These are phyloP conservation scores for Alethe diademata DNA, from an alignment of 2,113 vertebrate species.

Conservation along the genomic window DNA sequence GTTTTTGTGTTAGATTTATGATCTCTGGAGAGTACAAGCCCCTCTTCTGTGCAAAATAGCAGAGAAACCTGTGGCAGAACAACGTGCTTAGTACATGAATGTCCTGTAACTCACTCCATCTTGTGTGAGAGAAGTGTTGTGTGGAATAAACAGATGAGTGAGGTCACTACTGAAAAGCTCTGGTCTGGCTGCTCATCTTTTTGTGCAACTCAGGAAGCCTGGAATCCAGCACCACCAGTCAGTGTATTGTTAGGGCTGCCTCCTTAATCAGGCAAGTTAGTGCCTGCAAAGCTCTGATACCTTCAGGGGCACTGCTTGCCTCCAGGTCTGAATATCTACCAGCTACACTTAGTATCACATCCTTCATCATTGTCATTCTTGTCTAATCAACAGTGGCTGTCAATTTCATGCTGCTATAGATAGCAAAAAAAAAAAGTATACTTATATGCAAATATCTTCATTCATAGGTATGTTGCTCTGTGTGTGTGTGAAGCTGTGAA, in stretches of 20 bases:
- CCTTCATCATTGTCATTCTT: background rate
- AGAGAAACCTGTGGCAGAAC: background rate
- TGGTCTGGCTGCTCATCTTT: background rate
- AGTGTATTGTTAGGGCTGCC: background rate
- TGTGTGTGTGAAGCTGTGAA: background rate
- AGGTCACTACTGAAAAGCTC: background rate
- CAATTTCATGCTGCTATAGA: background rate
- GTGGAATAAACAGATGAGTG: background rate
- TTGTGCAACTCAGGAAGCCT: background rate
- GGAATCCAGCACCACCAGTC: background rate
- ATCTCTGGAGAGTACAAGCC: background rate
- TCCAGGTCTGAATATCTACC: background rate
- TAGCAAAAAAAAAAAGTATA: background rate
- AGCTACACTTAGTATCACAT: background rate
- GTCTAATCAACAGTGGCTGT: background rate
- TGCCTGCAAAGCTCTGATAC: background rate
- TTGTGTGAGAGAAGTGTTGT: background rate
- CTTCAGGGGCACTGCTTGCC: background rate
- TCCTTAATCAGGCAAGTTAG: background rate
- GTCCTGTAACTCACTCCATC: background rate
- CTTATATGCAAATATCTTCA: background rate
- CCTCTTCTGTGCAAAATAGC: background rate
- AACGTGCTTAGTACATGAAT: background rate
- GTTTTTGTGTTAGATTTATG: background rate
- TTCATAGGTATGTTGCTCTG: background rate